Base-by-base conservation (phyloP, 2,113 vertebrate genomes). In the Antigone vipio region DNA sequence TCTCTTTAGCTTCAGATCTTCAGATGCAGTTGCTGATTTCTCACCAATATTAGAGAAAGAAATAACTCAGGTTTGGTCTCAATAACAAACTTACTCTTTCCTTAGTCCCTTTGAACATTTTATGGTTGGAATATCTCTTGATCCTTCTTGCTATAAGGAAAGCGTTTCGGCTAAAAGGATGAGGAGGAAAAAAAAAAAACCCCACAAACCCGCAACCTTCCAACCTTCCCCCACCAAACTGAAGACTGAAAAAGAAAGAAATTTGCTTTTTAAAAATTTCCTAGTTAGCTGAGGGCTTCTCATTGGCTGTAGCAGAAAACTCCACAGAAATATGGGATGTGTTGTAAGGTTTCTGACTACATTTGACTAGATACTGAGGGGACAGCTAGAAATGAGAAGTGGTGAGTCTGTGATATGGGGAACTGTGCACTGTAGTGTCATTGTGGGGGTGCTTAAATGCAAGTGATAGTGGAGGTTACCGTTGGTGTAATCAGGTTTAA, bases 181-280 rank as follows among this genome's bases (percentile, higher is more conserved):
- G 24, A 81, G 7, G 13, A 40, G 6, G 35, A 11, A 26, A 32
- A 27, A 53, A 56, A 19, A 22, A 6, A 30, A 49, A 38, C 38
- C 38, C 7, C 26, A n/a, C 12, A 67, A 64, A 63, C 53, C 3
- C 2, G 10, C 17, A 19, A 11, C 5, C 7, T 1, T 17, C 4
- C 2, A 30, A 30, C 17, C 17, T 10, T 1, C 3, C 1, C 12
- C 9, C 8, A 49, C 32, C 11, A 64, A 82, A 35, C 5, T 9
- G 29, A 66, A 55, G 5, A 74, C 49, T 63, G 4, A 49, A 32
- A 42, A 14, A 85, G 8, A 40, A 3, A 74, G 29, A 86, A 52
- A 68, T 60, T 62, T 64, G 1, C 0, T 59, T 66, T 64, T 34
- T 5, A 21, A 78, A 82, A 35, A 27, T 79, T 49, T 85, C 8